Evolutionary conservation across 1,140 invertebrate genomes (phyloP), one percentile per base, ranked within the genome.

Genomic region (Anthonomus grandis): DNA sequence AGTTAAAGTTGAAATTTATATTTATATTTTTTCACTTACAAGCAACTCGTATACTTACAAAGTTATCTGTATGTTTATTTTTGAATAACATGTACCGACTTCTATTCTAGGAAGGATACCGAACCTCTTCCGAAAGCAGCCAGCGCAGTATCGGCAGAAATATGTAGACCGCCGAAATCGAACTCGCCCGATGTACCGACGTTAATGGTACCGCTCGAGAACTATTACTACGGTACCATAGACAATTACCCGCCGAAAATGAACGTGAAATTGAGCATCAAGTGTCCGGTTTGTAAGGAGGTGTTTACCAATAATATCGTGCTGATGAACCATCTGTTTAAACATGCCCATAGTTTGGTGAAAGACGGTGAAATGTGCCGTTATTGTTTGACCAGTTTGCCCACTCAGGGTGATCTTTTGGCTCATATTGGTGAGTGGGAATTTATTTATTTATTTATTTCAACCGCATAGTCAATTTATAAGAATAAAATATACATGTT

Each of bases 301-400:
- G 70, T 74, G 18, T 80, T 82, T 66, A 67, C 75, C 56, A 78
- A 83, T 46, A 81, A 85, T 76, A 78, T 80, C 1, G 76, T 81
- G 38, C 76, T 91, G 1, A 83, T 86, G 78, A 76, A 78, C 6
- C 89, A 91, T 70, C 70, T 90, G 54, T 82, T 84, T 39, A 74
- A 71, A 4, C 89, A 91, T 67, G 83, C 83, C 41, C 75, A 74
- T 39, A 77, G 76, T 18, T 66, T 72, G 2, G 74, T 74, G 23
- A 66, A 67, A 24, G 71, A 74, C 39, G 61, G 62, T 4, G 62
- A 72, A 18, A 78, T 79, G 53, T 85, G 83, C 65, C 55, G 70
- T 2, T 84, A 80, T 70, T 85, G 83, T 64, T 64, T 83, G 25
- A 67, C 74, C 23, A 77, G 77, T 13, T 79, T 79, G 63, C 53